Evolutionary conservation across 2,888 invertebrate genomes (phyloP).

Genomic region (Tiliacea aurago): DNA sequence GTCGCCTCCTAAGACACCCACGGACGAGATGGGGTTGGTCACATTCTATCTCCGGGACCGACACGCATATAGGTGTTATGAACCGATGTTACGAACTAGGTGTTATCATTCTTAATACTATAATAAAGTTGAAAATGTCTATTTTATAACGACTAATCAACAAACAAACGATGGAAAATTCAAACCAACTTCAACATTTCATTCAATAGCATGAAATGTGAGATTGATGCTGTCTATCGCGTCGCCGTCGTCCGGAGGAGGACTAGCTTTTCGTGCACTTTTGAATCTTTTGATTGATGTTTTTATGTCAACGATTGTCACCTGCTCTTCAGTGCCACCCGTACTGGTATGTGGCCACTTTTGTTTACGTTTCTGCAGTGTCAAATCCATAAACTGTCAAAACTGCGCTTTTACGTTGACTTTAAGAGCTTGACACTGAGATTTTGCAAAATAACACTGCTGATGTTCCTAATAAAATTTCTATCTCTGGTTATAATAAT

Average conservation of each 20-base stretch:
- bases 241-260: not conserved
- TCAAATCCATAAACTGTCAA: constrained; percentile 2
- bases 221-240: constrained; percentile 1
- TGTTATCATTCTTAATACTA: too few relatives aligned
- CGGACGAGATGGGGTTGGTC: too few relatives aligned
- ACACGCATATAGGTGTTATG: too few relatives aligned
- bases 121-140: not conserved
- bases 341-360: not conserved
- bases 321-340: not conserved
- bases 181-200: not conserved
- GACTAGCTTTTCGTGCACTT: not conserved
- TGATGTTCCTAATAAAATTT: not conserved
- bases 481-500: not conserved
- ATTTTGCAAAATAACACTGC: not conserved
- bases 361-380: not conserved
- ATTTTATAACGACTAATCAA: not conserved
- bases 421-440: not conserved
- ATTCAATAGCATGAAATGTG: constrained; percentile 1
- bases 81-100: too few relatives aligned
- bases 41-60: too few relatives aligned
- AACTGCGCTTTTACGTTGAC: not conserved
- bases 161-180: not conserved
- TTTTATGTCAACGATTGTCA: not conserved
- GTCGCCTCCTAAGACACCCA: too few relatives aligned
- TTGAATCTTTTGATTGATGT: constrained; percentile 21